phyloP scores from a whole-genome alignment of 2,888 invertebrate species.

The Drosophila mimetica region DNA sequence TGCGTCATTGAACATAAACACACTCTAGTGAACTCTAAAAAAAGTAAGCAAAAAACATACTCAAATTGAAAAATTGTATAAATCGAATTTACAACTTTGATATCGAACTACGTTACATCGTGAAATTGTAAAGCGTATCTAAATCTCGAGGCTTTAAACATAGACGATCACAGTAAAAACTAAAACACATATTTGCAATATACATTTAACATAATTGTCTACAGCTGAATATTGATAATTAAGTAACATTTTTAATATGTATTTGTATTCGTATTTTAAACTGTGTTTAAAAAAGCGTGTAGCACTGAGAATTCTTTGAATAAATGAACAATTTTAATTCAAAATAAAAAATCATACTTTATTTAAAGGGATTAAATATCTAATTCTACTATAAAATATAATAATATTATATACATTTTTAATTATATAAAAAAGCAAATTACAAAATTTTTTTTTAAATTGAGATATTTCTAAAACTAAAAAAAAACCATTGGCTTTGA shows the following conservation, averaged over 20 bases:
- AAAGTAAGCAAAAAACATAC: slow-evolving; percentile 5
- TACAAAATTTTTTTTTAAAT: too few relatives aligned
- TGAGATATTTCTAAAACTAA: too few relatives aligned
- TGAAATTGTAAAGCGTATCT: slow-evolving; percentile 6
- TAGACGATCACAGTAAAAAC: slow-evolving; percentile 46
- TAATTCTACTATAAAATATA: too few relatives aligned
- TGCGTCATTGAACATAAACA: not conserved
- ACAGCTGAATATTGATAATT: slow-evolving; percentile 18
- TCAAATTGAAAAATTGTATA: slow-evolving; percentile 11
- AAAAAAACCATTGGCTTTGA: too few relatives aligned
- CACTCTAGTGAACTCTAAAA: not conserved
- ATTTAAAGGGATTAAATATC: not conserved
- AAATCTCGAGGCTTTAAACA: slow-evolving; percentile 49
- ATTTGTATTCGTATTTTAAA: slow-evolving; percentile 49
- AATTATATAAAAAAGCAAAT: too few relatives aligned
- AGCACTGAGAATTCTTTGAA: slow-evolving; percentile 63
- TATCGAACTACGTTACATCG: slow-evolving; percentile 21
- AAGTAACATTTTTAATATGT: slow-evolving; percentile 32
- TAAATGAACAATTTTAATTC: slow-evolving; percentile 55
- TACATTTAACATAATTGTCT: slow-evolving; percentile 43
- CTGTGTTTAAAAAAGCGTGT: slow-evolving; percentile 54
- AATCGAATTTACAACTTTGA: slow-evolving; percentile 45
- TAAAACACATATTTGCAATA: slow-evolving; percentile 32
- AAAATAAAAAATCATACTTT: not conserved
- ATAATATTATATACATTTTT: too few relatives aligned